Conservation (phyloP, 2,888 invertebrate species). For the Caenorhabditis sp. region DNA sequence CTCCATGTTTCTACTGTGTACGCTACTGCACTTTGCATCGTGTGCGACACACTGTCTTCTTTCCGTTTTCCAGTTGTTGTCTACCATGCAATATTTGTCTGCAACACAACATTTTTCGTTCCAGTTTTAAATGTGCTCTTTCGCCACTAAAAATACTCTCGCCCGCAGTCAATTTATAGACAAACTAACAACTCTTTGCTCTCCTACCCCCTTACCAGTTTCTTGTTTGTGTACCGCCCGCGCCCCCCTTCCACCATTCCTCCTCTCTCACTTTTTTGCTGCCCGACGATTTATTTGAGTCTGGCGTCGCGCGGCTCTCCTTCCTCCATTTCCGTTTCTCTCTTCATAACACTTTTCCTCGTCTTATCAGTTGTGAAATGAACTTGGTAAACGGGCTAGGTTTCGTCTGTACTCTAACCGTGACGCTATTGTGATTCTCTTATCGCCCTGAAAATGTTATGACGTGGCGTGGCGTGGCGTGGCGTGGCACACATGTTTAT, state of each 20-base stretch:
- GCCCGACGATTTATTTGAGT: constrained; percentile 47
- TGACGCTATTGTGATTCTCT: too few species aligned
- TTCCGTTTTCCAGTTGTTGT: constrained; percentile 35
- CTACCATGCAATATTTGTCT: too few species aligned
- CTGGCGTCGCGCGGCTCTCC: too few species aligned
- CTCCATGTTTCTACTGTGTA: too few species aligned
- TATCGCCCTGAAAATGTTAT: too few species aligned
- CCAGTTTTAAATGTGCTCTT: constrained; percentile 9
- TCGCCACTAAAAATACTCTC: constrained; percentile 26
- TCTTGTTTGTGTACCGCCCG: constrained; percentile 58
- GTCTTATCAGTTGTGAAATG: not conserved
- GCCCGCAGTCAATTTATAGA: constrained; percentile 34
- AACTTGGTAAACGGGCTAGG: too few species aligned
- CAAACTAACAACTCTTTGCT: constrained; percentile 8
- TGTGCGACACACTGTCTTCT: too few species aligned
- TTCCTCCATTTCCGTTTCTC: constrained; percentile 13
- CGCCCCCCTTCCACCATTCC: constrained; percentile 4
- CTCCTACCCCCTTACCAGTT: constrained; percentile 50
- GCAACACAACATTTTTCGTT: constrained; percentile 34
- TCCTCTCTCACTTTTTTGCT: constrained; percentile 29
- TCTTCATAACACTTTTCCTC: not conserved
- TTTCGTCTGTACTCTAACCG: too few species aligned
- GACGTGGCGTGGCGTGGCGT: too few species aligned
- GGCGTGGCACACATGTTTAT: too few species aligned
- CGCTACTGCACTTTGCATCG: too few species aligned